phyloP scores from a whole-genome alignment of 2,113 vertebrate species.

The Oxyruncus cristatus region DNA sequence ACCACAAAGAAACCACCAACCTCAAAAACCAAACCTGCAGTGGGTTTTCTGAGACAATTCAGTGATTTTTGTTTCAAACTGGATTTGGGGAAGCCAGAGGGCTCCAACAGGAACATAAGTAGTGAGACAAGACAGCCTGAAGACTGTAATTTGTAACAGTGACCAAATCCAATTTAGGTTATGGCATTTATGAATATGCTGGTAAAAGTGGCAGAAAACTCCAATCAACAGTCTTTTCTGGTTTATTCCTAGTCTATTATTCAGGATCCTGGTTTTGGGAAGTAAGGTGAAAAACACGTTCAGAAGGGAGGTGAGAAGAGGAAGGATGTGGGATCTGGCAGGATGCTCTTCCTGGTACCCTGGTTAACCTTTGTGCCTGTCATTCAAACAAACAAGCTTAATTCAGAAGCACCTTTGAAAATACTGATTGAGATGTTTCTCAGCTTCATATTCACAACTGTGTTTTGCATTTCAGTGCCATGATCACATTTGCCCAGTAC shows the following conservation, averaged over 20 bases:
- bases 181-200: not conserved
- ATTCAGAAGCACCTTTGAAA: not conserved
- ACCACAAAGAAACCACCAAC: rapidly evolving
- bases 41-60: not conserved
- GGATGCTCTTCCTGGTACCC: not conserved
- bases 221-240: not conserved
- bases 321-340: not conserved
- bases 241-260: not conserved
- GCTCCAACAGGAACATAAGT: not conserved
- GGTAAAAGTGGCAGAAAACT: not conserved
- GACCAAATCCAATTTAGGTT: not conserved
- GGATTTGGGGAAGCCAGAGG: not conserved
- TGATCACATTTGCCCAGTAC: slow-evolving; percentile 70
- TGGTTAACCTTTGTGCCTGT: not conserved
- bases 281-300: not conserved
- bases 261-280: not conserved
- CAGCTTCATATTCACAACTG: not conserved
- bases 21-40: not conserved
- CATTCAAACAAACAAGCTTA: not conserved
- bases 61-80: not conserved
- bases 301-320: not conserved
- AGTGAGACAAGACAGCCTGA: not conserved
- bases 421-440: not conserved
- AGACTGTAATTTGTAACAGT: rapidly evolving
- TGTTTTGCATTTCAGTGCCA: slow-evolving; percentile 51